Evolutionary conservation across 2,888 invertebrate species (phyloP), one percentile per base, ranked within the genome.

Genomic region (Chymomyza fuscimana): DNA sequence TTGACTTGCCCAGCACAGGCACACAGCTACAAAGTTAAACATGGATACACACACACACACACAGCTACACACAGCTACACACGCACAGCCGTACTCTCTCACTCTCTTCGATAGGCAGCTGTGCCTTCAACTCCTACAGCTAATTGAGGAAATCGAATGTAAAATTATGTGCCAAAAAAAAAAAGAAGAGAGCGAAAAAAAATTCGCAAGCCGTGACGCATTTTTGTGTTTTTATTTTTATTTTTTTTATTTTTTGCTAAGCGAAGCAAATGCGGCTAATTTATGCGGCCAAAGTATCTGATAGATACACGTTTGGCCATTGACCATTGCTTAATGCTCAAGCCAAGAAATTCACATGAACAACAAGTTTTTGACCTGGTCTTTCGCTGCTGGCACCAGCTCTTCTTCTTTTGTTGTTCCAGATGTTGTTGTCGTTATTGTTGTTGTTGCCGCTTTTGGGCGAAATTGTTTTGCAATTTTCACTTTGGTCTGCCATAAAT

Each of bases 141-240:
- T 86, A 85, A 88, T 85, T 80, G 88, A 88, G 84, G 88, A 85
- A 85, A 88, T 88, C 85, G 84, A 85, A 85, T 88, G 85, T 80
- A 80, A 88, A 85, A 80, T 85, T 81, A 85, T 85, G 88, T 86
- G 83, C 70, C 75, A 56, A 67, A 62, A 65, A 22, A 32, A 10
- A 32, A 66, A 61, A 25, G 25, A 58, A 59, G 15, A 59, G 6
- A 16, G 52, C 19, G 2, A 29, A 10, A 25, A 46, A 22, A 52
- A 63, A 52, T 63, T 62, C 64, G 68, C 68, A 60, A 71, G 63
- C 70, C 73, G 74, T 79, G 82, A 84, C 85, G 84, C 85, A 84
- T 64, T 60, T 66, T 50, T 58, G 32, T 60, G 25, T 15, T 29
- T 56, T 46, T 29, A 15, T 40, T 51, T 12, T 15, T 25, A n/a